These are phyloP conservation scores for Microctonus hyperodae DNA, from an alignment of 2,888 invertebrate species.

Conservation along the genomic window DNA sequence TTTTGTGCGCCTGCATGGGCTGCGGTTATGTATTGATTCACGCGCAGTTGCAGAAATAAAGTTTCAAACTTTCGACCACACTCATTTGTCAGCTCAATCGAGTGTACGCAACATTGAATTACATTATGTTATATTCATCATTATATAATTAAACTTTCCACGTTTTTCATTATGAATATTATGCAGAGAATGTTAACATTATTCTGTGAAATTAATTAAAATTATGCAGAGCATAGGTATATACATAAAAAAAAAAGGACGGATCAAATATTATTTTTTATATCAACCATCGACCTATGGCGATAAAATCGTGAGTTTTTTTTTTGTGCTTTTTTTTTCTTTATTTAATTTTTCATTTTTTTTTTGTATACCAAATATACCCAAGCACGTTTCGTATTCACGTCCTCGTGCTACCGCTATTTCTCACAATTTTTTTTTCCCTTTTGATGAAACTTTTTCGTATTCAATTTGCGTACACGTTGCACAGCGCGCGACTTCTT, in stretches of 20 bases:
- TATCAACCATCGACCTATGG: neutral
- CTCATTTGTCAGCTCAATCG: neutral
- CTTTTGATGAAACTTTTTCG: slow-evolving; percentile 15
- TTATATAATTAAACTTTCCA: neutral
- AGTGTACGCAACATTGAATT: neutral
- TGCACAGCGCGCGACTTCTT: slow-evolving; percentile 14
- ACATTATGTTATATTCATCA: neutral
- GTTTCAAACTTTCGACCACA: slow-evolving; percentile 4
- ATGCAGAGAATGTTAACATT: too few species aligned
- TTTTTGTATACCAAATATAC: neutral
- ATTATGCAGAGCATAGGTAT: neutral
- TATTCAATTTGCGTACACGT: slow-evolving; percentile 28
- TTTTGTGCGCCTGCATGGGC: slow-evolving; percentile 6
- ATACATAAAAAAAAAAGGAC: neutral
- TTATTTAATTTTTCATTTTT: neutral
- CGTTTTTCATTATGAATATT: neutral
- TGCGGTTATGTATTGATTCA: slow-evolving; percentile 22
- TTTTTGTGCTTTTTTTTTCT: too few species aligned
- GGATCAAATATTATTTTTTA: neutral
- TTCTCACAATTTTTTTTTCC: slow-evolving; percentile 15
- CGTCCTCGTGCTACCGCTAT: neutral
- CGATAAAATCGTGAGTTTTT: neutral
- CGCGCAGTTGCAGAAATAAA: slow-evolving; percentile 1
- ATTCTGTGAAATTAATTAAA: neutral
- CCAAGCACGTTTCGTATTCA: slow-evolving; percentile 17